A percentile compares a stretch with the other conserved stretches of the same genome.
phyloP scores from a whole-genome alignment of 2,888 invertebrate species.

The Autographa gamma region DNA sequence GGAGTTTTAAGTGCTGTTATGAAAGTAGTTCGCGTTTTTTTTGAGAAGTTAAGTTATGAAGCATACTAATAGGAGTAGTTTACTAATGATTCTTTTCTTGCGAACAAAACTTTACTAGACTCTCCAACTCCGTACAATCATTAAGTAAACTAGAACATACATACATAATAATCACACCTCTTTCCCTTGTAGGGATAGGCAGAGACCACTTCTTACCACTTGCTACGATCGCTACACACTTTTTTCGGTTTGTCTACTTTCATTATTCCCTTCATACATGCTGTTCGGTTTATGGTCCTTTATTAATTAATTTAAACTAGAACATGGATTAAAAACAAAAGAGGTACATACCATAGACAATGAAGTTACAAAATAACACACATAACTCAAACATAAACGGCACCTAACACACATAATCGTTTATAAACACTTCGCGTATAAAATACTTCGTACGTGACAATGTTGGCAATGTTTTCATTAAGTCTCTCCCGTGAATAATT shows the following conservation, averaged over 20 bases:
- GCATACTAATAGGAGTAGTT: background rate
- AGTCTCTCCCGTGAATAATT: conserved; percentile 49
- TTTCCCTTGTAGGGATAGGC: too few species aligned
- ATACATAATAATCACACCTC: too few species aligned
- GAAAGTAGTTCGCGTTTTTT: background rate
- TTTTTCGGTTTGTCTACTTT: too few species aligned
- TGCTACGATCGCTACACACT: too few species aligned
- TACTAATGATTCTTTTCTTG: background rate
- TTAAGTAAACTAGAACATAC: too few species aligned
- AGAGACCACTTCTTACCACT: too few species aligned
- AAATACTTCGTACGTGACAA: conserved; percentile 41
- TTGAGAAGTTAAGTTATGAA: background rate
- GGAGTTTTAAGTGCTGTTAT: background rate
- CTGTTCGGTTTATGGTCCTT: too few species aligned
- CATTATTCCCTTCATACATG: too few species aligned
- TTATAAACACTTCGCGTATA: conserved; percentile 41
- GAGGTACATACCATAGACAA: background rate
- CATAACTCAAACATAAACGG: conserved; percentile 23
- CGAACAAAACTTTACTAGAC: too few species aligned
- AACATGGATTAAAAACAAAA: too few species aligned
- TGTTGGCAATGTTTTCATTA: conserved; percentile 51
- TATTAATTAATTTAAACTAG: too few species aligned
- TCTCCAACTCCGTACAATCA: too few species aligned
- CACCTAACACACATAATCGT: conserved; percentile 31
- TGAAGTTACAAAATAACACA: conserved; percentile 10